These are phyloP conservation scores for Nanger granti DNA, from an alignment of 2,113 vertebrate species.

Conservation along the genomic window DNA sequence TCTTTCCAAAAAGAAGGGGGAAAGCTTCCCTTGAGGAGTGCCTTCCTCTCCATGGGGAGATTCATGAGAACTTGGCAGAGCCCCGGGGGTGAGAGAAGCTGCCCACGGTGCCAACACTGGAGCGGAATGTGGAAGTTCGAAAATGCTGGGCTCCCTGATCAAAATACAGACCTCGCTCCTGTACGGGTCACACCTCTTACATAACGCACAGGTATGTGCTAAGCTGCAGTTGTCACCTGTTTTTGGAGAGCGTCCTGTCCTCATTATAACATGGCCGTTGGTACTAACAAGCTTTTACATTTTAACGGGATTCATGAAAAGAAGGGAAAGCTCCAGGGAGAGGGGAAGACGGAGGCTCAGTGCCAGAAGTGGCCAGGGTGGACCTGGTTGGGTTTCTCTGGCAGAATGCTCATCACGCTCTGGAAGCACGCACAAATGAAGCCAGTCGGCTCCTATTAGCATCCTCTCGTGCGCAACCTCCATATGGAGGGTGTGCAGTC, in stretches of 20 bases:
- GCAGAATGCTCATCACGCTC: neutral
- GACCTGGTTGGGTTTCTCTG: neutral
- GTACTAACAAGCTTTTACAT: slow-evolving; percentile 66
- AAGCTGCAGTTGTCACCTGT: neutral
- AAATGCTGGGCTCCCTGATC: neutral
- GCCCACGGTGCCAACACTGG: rapidly evolving
- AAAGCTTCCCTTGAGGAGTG: neutral
- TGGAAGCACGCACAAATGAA: slow-evolving; percentile 11
- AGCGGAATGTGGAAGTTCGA: rapidly evolving
- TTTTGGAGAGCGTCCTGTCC: slow-evolving; percentile 46
- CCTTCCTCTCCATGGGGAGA: neutral
- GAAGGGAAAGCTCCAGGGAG: slow-evolving; percentile 4
- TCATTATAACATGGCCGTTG: slow-evolving; percentile 75
- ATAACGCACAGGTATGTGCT: slow-evolving; percentile 10
- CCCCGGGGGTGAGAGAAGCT: neutral
- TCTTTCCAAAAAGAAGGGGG: neutral
- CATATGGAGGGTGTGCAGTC: slow-evolving; percentile 38
- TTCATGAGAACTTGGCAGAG: neutral
- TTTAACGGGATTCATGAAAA: slow-evolving; percentile 66
- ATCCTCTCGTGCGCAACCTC: slow-evolving; percentile 33
- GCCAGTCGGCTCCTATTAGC: slow-evolving; percentile 56
- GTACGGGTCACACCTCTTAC: rapidly evolving
- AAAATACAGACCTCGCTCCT: too few species aligned
- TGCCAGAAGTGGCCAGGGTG: neutral
- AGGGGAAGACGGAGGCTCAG: slow-evolving; percentile 6